Conservation (phyloP, 2,888 invertebrate species). For the Lucinisca nassula region DNA sequence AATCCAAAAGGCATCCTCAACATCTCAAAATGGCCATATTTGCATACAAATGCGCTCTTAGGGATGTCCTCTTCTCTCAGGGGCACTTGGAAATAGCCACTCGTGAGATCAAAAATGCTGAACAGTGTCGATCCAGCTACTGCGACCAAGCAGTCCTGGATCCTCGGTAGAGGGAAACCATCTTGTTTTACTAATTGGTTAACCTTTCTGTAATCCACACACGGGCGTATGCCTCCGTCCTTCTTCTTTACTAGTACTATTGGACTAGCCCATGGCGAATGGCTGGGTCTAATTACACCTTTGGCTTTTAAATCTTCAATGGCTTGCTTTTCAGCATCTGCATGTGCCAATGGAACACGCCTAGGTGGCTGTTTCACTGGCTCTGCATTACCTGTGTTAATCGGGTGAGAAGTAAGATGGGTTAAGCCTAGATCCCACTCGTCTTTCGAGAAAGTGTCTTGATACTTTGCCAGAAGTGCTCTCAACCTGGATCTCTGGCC, state of each 20-base stretch:
- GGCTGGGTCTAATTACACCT: conserved; percentile 47
- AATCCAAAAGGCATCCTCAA: conserved; percentile 35
- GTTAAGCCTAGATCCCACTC: conserved; percentile 62
- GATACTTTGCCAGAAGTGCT: conserved; percentile 26
- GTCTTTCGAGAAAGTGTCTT: conserved; percentile 43
- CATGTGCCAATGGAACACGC: conserved; percentile 51
- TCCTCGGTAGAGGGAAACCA: conserved; percentile 52
- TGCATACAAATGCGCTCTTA: conserved; percentile 39
- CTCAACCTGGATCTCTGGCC: conserved; percentile 7
- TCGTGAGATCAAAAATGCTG: conserved; percentile 55
- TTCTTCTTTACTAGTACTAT: conserved; percentile 55
- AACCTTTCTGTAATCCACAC: conserved; percentile 59
- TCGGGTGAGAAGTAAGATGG: conserved; percentile 49
- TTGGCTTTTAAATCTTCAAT: conserved; percentile 55
- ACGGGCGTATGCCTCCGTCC: conserved; percentile 52
- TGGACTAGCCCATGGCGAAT: conserved; percentile 56
- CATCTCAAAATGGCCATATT: conserved; percentile 41
- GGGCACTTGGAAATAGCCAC: conserved; percentile 41
- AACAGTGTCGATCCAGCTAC: conserved; percentile 50
- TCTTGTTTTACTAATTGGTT: conserved; percentile 49
- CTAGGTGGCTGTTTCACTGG: conserved; percentile 60
- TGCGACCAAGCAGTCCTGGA: conserved; percentile 57
- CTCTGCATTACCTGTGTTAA: conserved; percentile 48
- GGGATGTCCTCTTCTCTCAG: conserved; percentile 29
- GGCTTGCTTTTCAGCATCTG: conserved; percentile 50